A percentile compares a stretch with the other conserved stretches of the same genome.
Evolutionary conservation across 1,140 invertebrate species (phyloP).

Genomic region (Musca vetustissima): DNA sequence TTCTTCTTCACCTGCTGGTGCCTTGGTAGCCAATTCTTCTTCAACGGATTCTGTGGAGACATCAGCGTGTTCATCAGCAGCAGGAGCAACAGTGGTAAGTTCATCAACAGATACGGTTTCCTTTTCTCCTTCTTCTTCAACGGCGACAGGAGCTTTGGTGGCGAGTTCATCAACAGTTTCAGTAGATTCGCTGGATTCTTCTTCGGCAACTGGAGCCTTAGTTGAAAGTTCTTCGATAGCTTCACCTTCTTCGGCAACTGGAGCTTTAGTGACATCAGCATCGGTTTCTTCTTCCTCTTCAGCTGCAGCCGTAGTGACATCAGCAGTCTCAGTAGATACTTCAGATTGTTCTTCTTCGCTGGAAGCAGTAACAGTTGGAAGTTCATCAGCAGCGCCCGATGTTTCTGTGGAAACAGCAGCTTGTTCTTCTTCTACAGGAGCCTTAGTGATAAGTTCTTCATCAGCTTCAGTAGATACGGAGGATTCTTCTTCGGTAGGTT

Average conservation of each 20-base stretch:
- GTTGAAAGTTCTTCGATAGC: background rate
- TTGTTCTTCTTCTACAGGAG: too few species aligned
- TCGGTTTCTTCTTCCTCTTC: conserved; percentile 2
- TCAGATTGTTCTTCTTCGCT: background rate
- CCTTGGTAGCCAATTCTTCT: background rate
- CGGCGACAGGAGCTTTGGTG: background rate
- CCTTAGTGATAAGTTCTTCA: background rate
- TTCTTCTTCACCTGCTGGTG: background rate
- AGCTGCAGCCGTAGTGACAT: background rate
- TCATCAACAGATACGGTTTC: background rate
- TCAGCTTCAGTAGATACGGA: background rate
- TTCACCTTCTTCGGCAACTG: conserved; percentile 5
- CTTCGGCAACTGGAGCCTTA: conserved; percentile 7
- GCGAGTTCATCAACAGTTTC: background rate
- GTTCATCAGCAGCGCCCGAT: too few species aligned
- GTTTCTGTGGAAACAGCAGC: too few species aligned
- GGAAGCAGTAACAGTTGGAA: background rate
- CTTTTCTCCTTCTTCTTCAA: background rate
- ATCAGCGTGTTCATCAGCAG: background rate
- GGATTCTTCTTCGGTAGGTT: background rate
- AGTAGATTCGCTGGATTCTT: background rate
- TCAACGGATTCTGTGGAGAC: background rate
- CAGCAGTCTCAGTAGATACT: background rate
- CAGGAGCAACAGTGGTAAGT: background rate
- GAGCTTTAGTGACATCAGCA: background rate